Percentiles rank a stretch among this genome's conserved stretches.
These are phyloP conservation scores for Psephotus haematonotus DNA, from an alignment of 2,113 vertebrate genomes.

Conservation along the genomic window DNA sequence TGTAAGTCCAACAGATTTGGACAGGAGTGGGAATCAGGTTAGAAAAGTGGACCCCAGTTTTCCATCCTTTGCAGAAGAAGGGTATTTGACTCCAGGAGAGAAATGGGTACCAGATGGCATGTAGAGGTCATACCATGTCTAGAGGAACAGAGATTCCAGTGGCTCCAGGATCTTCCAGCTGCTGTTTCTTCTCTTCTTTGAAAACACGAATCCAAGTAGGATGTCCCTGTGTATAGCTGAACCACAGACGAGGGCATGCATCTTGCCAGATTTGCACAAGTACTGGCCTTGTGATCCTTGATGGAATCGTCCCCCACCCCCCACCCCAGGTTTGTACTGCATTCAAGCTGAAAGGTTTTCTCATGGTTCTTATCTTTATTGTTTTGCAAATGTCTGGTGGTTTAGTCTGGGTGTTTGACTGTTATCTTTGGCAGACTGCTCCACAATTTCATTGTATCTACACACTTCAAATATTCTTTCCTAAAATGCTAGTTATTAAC, in stretches of 20 bases:
- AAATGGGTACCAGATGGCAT: background rate
- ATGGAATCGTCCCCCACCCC: rapidly evolving
- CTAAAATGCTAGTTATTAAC: background rate
- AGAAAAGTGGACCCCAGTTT: background rate
- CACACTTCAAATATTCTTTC: background rate
- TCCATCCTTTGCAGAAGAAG: background rate
- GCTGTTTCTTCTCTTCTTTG: background rate
- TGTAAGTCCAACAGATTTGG: background rate
- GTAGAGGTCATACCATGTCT: rapidly evolving
- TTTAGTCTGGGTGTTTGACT: background rate
- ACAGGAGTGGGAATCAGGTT: background rate
- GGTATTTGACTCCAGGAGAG: background rate
- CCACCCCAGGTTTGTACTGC: background rate
- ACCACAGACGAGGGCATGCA: background rate
- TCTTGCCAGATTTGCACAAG: background rate
- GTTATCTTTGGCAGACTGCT: background rate
- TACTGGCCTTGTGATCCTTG: background rate
- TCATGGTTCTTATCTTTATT: background rate
- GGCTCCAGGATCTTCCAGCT: background rate
- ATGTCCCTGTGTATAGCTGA: background rate
- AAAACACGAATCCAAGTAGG: background rate
- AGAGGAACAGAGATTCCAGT: background rate
- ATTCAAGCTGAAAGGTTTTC: background rate
- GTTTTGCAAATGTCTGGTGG: background rate
- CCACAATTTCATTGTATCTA: background rate